Percentiles rank a stretch among this genome's conserved stretches.
phyloP scores from a whole-genome alignment of 2,888 invertebrate genomes.

The Meloe dianella region DNA sequence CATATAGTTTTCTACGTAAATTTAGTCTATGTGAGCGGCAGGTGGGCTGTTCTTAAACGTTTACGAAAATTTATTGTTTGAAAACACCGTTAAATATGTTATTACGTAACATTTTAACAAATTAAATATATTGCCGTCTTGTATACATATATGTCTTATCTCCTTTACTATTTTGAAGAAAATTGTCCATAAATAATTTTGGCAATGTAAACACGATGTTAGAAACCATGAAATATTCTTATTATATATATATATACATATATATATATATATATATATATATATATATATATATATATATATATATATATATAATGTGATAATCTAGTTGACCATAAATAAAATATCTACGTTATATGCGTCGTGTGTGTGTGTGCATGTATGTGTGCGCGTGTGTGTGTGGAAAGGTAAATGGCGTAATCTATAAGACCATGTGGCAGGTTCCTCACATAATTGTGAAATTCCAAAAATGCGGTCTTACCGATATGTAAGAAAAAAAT shows the following conservation, averaged over 20 bases:
- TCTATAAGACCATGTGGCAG: constrained; percentile 1
- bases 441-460: constrained; percentile 5
- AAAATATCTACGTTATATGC: background rate
- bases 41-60: background rate
- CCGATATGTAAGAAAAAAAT: background rate
- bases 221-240: constrained; percentile 5
- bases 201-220: background rate
- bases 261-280: too few species aligned
- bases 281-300: too few species aligned
- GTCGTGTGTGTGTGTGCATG: background rate
- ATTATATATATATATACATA: too few species aligned
- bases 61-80: constrained; percentile 2
- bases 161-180: background rate
- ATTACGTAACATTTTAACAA: background rate
- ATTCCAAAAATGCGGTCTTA: constrained; percentile 6
- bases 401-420: constrained; percentile 8
- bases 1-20: background rate
- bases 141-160: background rate
- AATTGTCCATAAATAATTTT: constrained; percentile 8
- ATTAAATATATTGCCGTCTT: background rate
- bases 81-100: background rate
- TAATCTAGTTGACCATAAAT: constrained; percentile 4
- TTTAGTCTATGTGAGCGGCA: constrained; percentile 2
- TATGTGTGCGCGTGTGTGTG: background rate
- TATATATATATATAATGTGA: too few species aligned